Percentiles rank a stretch among this genome's conserved stretches.
Conservation (phyloP, 1,140 invertebrate genomes). For the Spodoptera frugiperda region DNA sequence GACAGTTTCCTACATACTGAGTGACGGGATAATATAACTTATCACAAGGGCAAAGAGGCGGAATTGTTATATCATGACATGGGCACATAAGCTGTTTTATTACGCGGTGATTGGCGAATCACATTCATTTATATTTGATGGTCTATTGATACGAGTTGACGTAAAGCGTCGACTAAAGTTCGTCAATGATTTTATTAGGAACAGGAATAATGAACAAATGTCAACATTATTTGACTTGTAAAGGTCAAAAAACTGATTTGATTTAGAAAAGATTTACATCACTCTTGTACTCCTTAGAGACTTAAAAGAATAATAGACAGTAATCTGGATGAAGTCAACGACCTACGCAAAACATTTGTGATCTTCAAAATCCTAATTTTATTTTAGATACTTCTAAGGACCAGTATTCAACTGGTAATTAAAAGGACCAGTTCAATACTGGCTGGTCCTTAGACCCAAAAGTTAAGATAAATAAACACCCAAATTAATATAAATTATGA, state of each 20-base stretch:
- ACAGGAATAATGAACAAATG: constrained; percentile 14
- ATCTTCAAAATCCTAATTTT: too few relatives aligned
- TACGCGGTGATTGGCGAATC: constrained; percentile 13
- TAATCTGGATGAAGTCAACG: too few relatives aligned
- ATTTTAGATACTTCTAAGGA: too few relatives aligned
- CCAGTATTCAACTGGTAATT: too few relatives aligned
- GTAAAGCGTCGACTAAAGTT: neutral
- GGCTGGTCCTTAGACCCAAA: too few relatives aligned
- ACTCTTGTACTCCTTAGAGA: too few relatives aligned
- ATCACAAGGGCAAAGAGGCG: neutral
- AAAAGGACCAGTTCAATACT: too few relatives aligned
- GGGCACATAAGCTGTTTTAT: constrained; percentile 7
- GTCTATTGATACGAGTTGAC: constrained; percentile 13
- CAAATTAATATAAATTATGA: too few relatives aligned
- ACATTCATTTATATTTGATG: constrained; percentile 13
- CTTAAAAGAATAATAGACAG: too few relatives aligned
- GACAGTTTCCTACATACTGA: neutral
- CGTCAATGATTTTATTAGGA: neutral
- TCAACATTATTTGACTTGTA: neutral
- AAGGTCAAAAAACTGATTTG: neutral
- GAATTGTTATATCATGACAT: neutral
- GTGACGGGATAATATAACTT: constrained; percentile 11
- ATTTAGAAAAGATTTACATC: too few relatives aligned
- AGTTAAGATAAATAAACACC: too few relatives aligned
- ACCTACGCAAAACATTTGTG: too few relatives aligned